These are phyloP conservation scores for Marisa cornuarietis DNA, from an alignment of 1,140 invertebrate species.

Conservation along the genomic window DNA sequence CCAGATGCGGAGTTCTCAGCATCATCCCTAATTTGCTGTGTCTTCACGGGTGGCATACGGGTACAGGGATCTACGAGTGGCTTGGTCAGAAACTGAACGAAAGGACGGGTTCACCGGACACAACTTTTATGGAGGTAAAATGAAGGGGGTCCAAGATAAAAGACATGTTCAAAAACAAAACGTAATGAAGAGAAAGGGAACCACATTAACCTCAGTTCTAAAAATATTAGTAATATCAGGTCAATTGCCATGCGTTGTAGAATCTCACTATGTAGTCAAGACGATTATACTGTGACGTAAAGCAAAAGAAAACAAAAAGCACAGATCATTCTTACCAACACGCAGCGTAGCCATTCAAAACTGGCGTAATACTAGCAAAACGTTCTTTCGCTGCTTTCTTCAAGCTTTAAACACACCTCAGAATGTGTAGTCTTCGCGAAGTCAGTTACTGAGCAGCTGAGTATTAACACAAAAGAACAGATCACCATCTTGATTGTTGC, in stretches of 20 bases:
- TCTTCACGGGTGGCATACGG: conserved; percentile 60
- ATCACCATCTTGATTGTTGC: neutral
- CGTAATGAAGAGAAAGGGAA: neutral
- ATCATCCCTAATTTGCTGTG: conserved; percentile 53
- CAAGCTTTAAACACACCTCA: no score
- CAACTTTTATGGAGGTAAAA: conserved; percentile 58
- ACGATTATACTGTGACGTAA: no score
- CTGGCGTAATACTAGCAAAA: no score
- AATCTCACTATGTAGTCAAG: neutral
- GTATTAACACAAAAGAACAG: no score
- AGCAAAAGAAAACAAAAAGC: no score
- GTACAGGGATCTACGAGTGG: conserved; percentile 53
- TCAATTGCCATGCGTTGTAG: neutral
- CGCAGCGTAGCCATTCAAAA: no score
- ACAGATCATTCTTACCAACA: no score
- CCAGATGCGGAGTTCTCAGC: conserved; percentile 51
- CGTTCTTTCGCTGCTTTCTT: no score
- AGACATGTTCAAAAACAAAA: neutral
- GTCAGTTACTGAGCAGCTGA: no score
- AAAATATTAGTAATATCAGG: neutral
- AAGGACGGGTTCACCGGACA: conserved; percentile 53
- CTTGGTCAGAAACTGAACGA: conserved; percentile 52
- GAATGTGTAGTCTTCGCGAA: no score
- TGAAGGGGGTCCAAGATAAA: neutral
- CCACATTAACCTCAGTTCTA: neutral